Evolutionary conservation across 2,113 vertebrate genomes (phyloP), one percentile per base, ranked within the genome.

Genomic region (Gnathonemus echidnorhynchus): DNA sequence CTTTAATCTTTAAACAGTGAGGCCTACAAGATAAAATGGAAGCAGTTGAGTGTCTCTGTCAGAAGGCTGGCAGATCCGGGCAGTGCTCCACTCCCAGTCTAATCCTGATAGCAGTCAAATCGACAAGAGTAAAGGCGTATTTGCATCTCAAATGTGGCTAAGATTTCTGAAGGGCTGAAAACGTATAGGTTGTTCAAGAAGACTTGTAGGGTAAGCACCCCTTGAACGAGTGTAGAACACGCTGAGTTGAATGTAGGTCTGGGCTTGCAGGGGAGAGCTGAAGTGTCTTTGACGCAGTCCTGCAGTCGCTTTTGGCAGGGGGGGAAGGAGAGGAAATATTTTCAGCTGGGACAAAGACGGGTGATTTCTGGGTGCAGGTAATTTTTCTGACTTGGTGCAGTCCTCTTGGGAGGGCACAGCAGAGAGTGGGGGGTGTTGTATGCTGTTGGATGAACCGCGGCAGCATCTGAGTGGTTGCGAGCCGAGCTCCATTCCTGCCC

Each of bases 221-320:
- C 48, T 50, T 56, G 48, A 70, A 50, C 9, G 24, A 83, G 46
- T 53, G 89, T 45, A 85, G 5, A 42, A 45, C 85, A 88, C 87
- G 84, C 85, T 42, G 42, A 87, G 87, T 56, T 52, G 86, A 70
- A 56, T 49, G 48, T 52, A 52, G 35, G 39, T 74, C 46, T 10
- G 58, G 52, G 70, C 39, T 52, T 35, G 35, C 27, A 4, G 84
- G 48, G n/a, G 84, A 15, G 85, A 85, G 77, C 52, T 45, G 42
- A 39, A 62, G 80, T 24, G 35, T 86, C 39, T 90, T 58, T 84
- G 48, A 77, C 46, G 88, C 86, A 27, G 27, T 42, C 50, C 94
- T 95, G 95, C 94, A 95, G 93, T 92, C 70, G 92, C 90, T 91
- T 92, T 84, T 91, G 93, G 94, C 92, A 93, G 93, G 93, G 95